Conservation (phyloP, 2,888 invertebrate species). For the Rhogogaster chlorosoma region DNA sequence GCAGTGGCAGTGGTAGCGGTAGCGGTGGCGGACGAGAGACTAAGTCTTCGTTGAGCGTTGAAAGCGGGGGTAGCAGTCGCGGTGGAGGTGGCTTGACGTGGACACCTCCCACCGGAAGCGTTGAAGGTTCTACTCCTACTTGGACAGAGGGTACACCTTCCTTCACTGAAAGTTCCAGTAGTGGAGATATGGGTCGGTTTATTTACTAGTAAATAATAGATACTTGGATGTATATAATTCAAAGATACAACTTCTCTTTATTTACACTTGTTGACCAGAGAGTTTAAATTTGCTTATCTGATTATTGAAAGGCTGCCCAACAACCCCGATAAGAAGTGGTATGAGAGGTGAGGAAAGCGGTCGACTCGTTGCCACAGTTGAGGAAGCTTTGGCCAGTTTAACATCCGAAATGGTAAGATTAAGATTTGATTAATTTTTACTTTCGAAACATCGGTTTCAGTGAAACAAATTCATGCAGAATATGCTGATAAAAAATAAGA, state of each 20-base stretch:
- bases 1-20: slow-evolving; percentile 76
- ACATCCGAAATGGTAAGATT: slow-evolving; percentile 92
- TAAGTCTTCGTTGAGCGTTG: slow-evolving; percentile 83
- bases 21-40: slow-evolving; percentile 80
- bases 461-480: background rate
- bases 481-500: background rate
- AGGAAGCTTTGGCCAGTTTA: slow-evolving; percentile 88
- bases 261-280: background rate
- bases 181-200: slow-evolving; percentile 90
- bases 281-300: slow-evolving; percentile 49
- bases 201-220: slow-evolving; percentile 54
- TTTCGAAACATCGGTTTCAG: background rate
- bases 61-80: slow-evolving; percentile 81
- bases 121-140: slow-evolving; percentile 96
- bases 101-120: slow-evolving; percentile 90
- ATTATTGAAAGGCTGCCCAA: slow-evolving; percentile 81
- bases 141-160: slow-evolving; percentile 99
- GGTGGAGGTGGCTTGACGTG: slow-evolving; percentile 82
- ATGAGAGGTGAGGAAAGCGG: slow-evolving; percentile 70
- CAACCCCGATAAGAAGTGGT: slow-evolving; percentile 79
- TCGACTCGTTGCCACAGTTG: slow-evolving; percentile 80
- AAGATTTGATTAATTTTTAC: background rate
- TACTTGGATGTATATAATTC: slow-evolving; percentile 55
- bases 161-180: slow-evolving; percentile 97
- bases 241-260: background rate